These are phyloP conservation scores for Chaetodon auriga DNA, from an alignment of 2,113 vertebrate species.

Conservation along the genomic window DNA sequence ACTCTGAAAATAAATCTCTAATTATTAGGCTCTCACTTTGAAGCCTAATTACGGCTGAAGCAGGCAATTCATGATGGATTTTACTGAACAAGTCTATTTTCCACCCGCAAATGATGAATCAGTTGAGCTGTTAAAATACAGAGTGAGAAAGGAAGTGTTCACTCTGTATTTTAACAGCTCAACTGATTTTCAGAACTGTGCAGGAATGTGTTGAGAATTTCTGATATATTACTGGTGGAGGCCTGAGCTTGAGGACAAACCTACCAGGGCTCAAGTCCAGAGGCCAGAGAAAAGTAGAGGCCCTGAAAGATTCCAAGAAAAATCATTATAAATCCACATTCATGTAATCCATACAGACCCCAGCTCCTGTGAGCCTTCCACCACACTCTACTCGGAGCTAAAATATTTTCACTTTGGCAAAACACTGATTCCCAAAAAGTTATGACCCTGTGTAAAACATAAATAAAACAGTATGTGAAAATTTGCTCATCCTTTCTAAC, in stretches of 20 bases:
- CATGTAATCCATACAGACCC: slow-evolving; percentile 27
- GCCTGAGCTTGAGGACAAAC: slow-evolving; percentile 37
- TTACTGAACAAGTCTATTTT: neutral
- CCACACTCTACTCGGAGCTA: neutral
- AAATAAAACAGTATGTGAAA: too few species aligned
- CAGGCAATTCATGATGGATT: neutral
- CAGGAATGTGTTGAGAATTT: slow-evolving; percentile 7
- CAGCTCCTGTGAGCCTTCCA: slow-evolving; percentile 23
- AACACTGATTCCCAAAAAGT: too few species aligned
- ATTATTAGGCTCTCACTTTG: neutral
- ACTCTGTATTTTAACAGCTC: slow-evolving; percentile 7
- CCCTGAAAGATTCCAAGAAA: slow-evolving; percentile 10
- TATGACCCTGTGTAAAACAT: too few species aligned
- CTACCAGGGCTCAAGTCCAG: slow-evolving; percentile 35
- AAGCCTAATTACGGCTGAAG: neutral
- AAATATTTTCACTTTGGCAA: slow-evolving; percentile 10
- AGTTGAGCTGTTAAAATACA: neutral
- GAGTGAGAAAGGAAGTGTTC: slow-evolving; percentile 7
- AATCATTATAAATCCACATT: slow-evolving; percentile 21
- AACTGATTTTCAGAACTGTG: slow-evolving; percentile 18
- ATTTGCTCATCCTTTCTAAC: too few species aligned
- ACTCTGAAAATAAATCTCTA: slow-evolving; percentile 3
- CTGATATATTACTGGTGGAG: slow-evolving; percentile 32
- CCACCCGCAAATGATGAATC: neutral
- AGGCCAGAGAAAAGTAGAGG: slow-evolving; percentile 36